Conservation (phyloP, 23 tunicate genomes). For the Styela plicata region DNA sequence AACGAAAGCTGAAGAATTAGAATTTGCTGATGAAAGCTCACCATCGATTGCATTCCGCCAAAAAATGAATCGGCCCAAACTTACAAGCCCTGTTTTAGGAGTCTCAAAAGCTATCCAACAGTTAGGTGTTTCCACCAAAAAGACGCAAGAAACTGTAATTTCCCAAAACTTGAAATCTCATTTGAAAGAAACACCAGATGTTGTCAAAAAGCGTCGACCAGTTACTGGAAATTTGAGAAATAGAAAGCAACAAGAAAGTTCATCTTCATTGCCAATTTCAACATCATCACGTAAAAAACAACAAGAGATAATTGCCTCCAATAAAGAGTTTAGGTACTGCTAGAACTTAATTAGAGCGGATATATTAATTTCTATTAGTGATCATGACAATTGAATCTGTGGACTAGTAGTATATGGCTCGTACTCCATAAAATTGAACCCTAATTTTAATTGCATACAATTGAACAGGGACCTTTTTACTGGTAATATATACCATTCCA, state of each 20-base stretch:
- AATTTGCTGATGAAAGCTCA: background rate
- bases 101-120: slow-evolving; percentile 20
- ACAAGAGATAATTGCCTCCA: too few species aligned
- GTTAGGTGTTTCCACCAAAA: background rate
- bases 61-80: background rate
- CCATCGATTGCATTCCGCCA: background rate
- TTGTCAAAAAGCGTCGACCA: background rate
- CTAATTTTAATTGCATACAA: too few species aligned
- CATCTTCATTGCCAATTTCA: background rate
- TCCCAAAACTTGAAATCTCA: background rate
- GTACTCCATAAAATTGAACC: too few species aligned
- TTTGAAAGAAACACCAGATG: background rate
- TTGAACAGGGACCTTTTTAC: too few species aligned
- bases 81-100: slow-evolving; percentile 7
- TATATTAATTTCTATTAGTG: too few species aligned
- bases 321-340: too few species aligned
- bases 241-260: background rate
- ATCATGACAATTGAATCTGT: too few species aligned
- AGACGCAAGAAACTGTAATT: background rate
- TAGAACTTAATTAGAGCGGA: too few species aligned
- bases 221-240: background rate
- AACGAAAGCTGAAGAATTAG: background rate
- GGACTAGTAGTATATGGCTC: too few species aligned
- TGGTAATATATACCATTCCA: too few species aligned
- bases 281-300: too few species aligned